Evolutionary conservation across 2,888 invertebrate genomes (phyloP).

Genomic region (Melitaea athalia): DNA sequence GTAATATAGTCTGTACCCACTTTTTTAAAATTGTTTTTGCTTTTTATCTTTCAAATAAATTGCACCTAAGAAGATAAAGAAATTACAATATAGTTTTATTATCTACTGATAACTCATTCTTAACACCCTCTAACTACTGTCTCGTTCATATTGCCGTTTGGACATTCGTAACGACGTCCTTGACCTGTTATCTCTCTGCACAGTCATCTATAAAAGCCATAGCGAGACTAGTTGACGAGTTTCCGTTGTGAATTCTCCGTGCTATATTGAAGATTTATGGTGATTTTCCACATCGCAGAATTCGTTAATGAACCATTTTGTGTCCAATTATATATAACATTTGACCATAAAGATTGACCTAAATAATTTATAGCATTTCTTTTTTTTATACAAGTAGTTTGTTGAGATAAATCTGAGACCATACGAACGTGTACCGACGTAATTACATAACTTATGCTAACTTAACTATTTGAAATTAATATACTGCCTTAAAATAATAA

Average conservation of each 20-base stretch:
- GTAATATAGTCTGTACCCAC: no score
- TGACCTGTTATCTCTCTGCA: conserved; percentile 37
- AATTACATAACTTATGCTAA: no score
- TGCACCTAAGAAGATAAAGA: background rate
- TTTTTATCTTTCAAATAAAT: no score
- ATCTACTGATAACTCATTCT: background rate
- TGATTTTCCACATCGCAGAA: conserved; percentile 19
- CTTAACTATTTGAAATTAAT: no score
- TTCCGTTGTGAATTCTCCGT: conserved; percentile 20
- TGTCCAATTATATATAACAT: conserved; percentile 14
- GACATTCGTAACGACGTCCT: conserved; percentile 28
- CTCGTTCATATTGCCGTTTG: conserved; percentile 11
- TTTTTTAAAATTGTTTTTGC: no score
- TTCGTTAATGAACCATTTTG: conserved; percentile 13
- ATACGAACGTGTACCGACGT: no score
- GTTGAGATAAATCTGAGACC: background rate
- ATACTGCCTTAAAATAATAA: background rate
- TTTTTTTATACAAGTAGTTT: background rate
- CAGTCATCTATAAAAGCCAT: conserved; percentile 32
- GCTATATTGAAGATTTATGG: conserved; percentile 17
- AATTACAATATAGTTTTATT: background rate
- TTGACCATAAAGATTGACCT: background rate
- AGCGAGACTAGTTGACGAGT: conserved; percentile 31
- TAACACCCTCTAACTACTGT: background rate
- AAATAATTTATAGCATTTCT: conserved; percentile 5